Conservation (phyloP, 2,888 invertebrate genomes). For the Ophonus ardosiacus region DNA sequence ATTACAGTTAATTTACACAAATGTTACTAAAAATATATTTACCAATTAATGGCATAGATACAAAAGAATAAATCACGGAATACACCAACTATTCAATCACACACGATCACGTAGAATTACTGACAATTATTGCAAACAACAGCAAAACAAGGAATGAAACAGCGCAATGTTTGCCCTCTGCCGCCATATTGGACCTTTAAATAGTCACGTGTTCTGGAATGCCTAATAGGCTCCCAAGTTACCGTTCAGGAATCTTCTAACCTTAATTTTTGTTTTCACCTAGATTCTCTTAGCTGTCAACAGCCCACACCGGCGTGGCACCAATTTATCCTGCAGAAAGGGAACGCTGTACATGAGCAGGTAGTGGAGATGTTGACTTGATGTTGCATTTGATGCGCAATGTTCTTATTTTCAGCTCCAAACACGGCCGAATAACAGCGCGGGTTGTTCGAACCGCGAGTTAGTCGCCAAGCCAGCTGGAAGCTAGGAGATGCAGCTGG, state of each 20-base stretch:
- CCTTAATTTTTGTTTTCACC: constrained; percentile 16
- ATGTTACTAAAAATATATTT: no score
- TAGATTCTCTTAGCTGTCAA: constrained; percentile 19
- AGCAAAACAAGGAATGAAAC: no score
- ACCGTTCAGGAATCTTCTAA: neutral
- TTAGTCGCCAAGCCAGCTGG: neutral
- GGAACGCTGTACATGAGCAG: neutral
- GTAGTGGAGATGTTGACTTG: neutral
- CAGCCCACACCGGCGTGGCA: neutral
- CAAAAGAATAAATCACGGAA: no score
- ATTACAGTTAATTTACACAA: no score
- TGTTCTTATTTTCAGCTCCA: constrained; percentile 9
- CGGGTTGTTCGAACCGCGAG: neutral
- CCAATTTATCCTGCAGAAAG: constrained; percentile 22
- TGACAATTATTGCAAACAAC: no score
- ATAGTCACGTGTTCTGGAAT: no score
- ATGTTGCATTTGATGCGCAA: neutral
- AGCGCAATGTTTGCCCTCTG: no score
- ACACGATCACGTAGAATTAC: no score
- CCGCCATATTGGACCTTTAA: no score
- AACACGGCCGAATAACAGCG: constrained; percentile 4
- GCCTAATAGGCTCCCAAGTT: neutral
- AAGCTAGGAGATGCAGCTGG: constrained; percentile 6
- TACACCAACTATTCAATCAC: no score
- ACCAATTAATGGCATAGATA: no score